Percentiles rank a stretch among this genome's conserved stretches.
phyloP scores from a whole-genome alignment of 2,888 invertebrate genomes.

The Craniophora ligustri region DNA sequence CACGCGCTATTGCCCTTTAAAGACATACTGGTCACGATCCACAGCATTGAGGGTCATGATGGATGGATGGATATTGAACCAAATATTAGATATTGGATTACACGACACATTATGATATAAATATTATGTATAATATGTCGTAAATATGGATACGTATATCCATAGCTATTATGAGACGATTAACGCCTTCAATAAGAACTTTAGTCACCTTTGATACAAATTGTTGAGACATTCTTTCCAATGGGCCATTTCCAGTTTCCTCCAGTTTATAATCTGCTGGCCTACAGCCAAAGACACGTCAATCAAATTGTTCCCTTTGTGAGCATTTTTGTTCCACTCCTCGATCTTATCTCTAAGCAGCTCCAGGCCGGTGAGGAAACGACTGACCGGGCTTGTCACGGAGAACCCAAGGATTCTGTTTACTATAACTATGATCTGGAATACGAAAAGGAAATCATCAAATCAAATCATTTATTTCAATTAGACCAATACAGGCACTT shows the following conservation, averaged over 20 bases:
- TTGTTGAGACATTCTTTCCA: constrained; percentile 95
- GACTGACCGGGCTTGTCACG: constrained; percentile 94
- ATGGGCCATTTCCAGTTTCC: constrained; percentile 95
- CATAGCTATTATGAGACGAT: too few relatives aligned
- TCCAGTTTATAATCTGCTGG: constrained; percentile 95
- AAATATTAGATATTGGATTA: too few relatives aligned
- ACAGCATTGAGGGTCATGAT: too few relatives aligned
- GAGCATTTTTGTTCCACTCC: constrained; percentile 98
- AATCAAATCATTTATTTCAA: too few relatives aligned
- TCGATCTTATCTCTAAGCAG: constrained; percentile 94
- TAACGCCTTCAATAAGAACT: too few relatives aligned
- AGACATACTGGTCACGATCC: too few relatives aligned
- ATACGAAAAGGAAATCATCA: constrained; percentile 28
- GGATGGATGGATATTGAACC: too few relatives aligned
- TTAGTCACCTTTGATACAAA: constrained; percentile 88
- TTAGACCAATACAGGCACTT: too few relatives aligned
- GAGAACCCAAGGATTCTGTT: constrained; percentile 91
- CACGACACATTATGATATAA: too few relatives aligned
- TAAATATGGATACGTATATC: too few relatives aligned
- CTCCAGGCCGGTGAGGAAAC: constrained; percentile 97
- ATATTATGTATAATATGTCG: too few relatives aligned
- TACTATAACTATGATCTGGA: constrained; percentile 90
- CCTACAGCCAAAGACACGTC: constrained; percentile 92
- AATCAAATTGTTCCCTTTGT: constrained; percentile 94
- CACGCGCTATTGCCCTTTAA: too few relatives aligned